These are phyloP conservation scores for Rhodeus uyekii DNA, from an alignment of 2,797 vertebrate species.

Conservation along the genomic window DNA sequence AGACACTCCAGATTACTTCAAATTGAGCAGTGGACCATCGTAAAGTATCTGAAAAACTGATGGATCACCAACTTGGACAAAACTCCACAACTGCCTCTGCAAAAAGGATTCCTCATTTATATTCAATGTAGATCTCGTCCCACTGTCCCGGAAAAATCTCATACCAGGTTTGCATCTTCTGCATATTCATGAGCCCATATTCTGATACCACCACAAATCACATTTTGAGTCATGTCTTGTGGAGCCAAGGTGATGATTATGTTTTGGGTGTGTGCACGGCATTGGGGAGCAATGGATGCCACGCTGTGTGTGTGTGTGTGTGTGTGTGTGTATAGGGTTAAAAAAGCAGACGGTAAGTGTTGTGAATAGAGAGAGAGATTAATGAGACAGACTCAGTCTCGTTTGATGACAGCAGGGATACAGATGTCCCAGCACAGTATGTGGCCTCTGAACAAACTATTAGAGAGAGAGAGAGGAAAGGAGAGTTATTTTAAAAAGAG, in stretches of 20 bases:
- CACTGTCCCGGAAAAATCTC: slow-evolving; percentile 37
- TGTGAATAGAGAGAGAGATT: slow-evolving; percentile 49
- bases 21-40: background rate
- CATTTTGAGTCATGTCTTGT: slow-evolving; percentile 35
- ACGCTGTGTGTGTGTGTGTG: slow-evolving; percentile 12
- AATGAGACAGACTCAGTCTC: slow-evolving; percentile 36
- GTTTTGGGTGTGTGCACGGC: background rate
- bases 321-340: slow-evolving; percentile 24
- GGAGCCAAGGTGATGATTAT: slow-evolving; percentile 29
- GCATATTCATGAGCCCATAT: slow-evolving; percentile 48
- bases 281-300: slow-evolving; percentile 21
- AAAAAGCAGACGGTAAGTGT: slow-evolving; percentile 44
- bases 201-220: slow-evolving; percentile 32
- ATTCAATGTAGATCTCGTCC: slow-evolving; percentile 30
- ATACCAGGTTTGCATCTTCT: slow-evolving; percentile 30
- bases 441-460: slow-evolving; percentile 34
- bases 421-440: slow-evolving; percentile 48
- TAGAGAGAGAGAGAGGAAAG: slow-evolving; percentile 4
- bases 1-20: background rate
- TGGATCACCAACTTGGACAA: background rate
- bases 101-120: slow-evolving; percentile 15
- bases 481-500: background rate
- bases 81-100: background rate
- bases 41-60: background rate
- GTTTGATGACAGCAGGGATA: slow-evolving; percentile 32